These are phyloP conservation scores for Equus przewalskii DNA, from an alignment of 2,113 vertebrate species.

Conservation along the genomic window DNA sequence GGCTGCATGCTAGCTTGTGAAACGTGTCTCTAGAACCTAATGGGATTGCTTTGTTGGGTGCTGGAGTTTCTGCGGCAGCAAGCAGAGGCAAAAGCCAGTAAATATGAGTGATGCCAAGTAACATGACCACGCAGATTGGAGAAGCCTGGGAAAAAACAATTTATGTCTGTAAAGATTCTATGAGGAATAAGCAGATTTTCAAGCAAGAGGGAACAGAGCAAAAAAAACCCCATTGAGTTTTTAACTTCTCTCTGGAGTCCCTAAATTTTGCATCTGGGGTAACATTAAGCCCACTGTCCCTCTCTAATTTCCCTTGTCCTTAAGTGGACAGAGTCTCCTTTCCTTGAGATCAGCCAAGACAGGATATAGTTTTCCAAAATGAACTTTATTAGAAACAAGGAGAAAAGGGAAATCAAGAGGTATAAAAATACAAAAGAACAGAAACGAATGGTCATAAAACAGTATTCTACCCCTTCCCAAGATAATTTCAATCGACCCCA, in stretches of 20 bases:
- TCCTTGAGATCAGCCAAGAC: neutral
- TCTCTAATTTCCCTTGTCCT: neutral
- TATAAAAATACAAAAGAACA: neutral
- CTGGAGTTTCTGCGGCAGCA: neutral
- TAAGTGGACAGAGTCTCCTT: neutral
- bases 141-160: neutral
- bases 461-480: neutral
- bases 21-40: neutral
- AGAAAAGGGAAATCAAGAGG: neutral
- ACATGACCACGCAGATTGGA: neutral
- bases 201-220: neutral
- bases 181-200: neutral
- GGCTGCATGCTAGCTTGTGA: neutral
- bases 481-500: neutral
- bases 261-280: neutral
- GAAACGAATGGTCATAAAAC: neutral
- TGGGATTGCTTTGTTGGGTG: neutral
- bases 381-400: neutral
- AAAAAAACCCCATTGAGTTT: neutral
- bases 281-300: neutral
- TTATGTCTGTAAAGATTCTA: neutral
- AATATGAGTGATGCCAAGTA: neutral
- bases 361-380: constrained; percentile 27
- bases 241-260: neutral
- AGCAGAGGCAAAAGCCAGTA: neutral